Percentiles rank a stretch among this genome's conserved stretches.
Conservation (phyloP, 2,797 vertebrate genomes). For the Liparis tanakae region DNA sequence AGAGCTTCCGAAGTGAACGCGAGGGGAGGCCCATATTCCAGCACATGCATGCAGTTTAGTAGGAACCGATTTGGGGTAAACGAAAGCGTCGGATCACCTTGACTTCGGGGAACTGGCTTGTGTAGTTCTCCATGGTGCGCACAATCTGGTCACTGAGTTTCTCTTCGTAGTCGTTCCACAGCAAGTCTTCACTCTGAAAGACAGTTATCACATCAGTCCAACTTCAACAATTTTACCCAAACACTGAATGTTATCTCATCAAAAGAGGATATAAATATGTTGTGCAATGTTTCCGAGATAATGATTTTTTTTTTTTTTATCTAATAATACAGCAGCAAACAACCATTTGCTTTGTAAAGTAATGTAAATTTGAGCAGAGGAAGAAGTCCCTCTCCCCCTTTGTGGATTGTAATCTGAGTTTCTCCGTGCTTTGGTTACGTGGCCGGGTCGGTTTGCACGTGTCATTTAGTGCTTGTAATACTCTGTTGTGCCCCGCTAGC, state of each 20-base stretch:
- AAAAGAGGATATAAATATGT: neutral
- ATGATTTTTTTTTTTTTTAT: too few relatives aligned
- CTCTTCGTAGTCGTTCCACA: constrained; percentile 95
- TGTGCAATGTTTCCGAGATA: neutral
- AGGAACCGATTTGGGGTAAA: neutral
- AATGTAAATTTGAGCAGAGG: neutral
- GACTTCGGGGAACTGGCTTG: constrained; percentile 90
- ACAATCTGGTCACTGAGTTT: constrained; percentile 91
- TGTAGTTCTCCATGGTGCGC: constrained; percentile 93
- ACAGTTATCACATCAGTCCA: constrained; percentile 4
- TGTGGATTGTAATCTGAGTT: neutral
- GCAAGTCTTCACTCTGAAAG: constrained; percentile 90
- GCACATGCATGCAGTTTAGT: neutral
- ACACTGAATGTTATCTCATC: neutral
- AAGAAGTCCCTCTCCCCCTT: neutral
- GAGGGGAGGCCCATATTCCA: neutral
- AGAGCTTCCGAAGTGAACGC: neutral
- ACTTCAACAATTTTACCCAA: neutral
- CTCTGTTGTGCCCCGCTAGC: too few relatives aligned
- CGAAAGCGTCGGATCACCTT: constrained; percentile 81
- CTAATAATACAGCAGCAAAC: neutral
- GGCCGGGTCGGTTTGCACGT: too few relatives aligned
- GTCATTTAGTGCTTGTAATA: too few relatives aligned
- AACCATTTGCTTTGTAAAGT: neutral
- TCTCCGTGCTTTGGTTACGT: too few relatives aligned